Evolutionary conservation across 53 echinoderm and acorn worm species (phyloP), one percentile per base, ranked within the genome.

Genomic region (Patiria pectinifera): DNA sequence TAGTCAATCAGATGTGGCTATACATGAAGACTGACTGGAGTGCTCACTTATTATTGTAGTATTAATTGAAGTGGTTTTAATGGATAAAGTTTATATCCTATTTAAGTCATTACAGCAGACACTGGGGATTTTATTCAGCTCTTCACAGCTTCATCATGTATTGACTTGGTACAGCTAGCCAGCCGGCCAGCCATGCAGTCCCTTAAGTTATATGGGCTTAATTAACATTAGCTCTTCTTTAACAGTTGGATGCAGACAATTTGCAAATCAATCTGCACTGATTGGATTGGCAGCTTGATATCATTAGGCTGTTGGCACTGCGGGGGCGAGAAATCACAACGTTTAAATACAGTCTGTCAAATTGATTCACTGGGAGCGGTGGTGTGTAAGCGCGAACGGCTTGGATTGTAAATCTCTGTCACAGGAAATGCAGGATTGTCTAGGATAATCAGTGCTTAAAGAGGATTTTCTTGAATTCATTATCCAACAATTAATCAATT

Each of bases 281-380:
- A 78, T 78, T 45, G 46, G 79, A 46, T 78, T 78, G 79, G 79
- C 11, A 24, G 46, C 12, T 45, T 78, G 5, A 16, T 78, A 78
- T 45, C 18, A 46, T 22, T 44, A 45, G 45, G 44, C 14, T 22
- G 79, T 45, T 45, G 24, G 79, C 24, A 24, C 24, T 74, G 74
- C 69, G 5, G 24, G 85, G 62, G 69, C 15, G 85, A 85, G 85
- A 85, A 69, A 85, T 70, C 85, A 85, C 66, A 16, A 66, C 15
- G 1, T 35, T 35, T 35, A 35, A 35, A 35, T 84, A 62, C 14
- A 2, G 70, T 14, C 16, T 70, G 70, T 19, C 18, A 74, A 24
- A 74, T n/a, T 74, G 22, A 74, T 74, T 74, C 24, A 74, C n/a
- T n/a, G 74, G 25, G 6, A 74, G n/a, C 24, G 24, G 24, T 72